Percentiles rank a stretch among this genome's conserved stretches.
phyloP scores from a whole-genome alignment of 2,888 invertebrate species.

The Ophion costatus region DNA sequence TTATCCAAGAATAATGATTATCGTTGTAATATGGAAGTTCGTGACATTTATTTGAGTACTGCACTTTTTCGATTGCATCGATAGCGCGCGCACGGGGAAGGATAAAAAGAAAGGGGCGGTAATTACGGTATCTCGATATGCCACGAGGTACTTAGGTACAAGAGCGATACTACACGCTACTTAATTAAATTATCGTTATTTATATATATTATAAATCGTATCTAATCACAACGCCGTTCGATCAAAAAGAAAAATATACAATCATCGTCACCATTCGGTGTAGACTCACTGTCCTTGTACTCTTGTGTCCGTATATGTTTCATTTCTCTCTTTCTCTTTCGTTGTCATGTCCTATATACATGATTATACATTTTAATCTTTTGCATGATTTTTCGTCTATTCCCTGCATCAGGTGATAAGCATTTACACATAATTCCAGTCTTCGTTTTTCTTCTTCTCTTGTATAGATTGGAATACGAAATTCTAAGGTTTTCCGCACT shows the following conservation, averaged over 20 bases:
- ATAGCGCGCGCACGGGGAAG: conserved; percentile 44
- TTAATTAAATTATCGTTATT: conserved; percentile 72
- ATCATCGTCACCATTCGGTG: conserved; percentile 56
- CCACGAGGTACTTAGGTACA: conserved; percentile 77
- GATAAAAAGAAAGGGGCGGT: neutral
- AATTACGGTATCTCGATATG: conserved; percentile 71
- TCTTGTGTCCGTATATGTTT: conserved; percentile 38
- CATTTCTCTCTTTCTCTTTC: conserved; percentile 30
- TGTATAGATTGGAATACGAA: conserved; percentile 56
- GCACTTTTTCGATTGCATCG: conserved; percentile 52
- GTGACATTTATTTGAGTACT: conserved; percentile 26
- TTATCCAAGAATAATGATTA: conserved; percentile 28
- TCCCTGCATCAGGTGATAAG: conserved; percentile 61
- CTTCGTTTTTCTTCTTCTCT: conserved; percentile 44
- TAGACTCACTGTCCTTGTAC: conserved; percentile 45
- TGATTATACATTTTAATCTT: conserved; percentile 15
- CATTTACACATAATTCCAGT: conserved; percentile 60
- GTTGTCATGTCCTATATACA: conserved; percentile 23
- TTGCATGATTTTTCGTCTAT: conserved; percentile 40
- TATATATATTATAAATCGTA: conserved; percentile 71
- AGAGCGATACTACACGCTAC: conserved; percentile 74
- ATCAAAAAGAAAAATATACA: conserved; percentile 66
- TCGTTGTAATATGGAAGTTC: conserved; percentile 37
- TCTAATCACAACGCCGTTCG: conserved; percentile 75
- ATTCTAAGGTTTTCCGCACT: conserved; percentile 54